phyloP scores from a whole-genome alignment of 2,113 vertebrate species.

The Passerina amoena region DNA sequence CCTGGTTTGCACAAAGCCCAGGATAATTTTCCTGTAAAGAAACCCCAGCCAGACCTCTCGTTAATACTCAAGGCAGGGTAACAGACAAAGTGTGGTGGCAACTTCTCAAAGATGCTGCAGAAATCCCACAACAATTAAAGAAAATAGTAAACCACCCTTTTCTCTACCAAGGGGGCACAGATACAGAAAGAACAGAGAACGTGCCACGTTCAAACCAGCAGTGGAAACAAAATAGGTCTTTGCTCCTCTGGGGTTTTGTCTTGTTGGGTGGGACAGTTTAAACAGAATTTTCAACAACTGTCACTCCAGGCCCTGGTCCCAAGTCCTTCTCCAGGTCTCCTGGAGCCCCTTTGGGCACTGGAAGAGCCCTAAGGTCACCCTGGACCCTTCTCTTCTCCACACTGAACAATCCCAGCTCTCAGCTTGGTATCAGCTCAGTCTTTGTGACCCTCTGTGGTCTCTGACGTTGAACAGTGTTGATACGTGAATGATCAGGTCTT shows the following conservation, averaged over 20 bases:
- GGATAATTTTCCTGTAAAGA: not conserved
- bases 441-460: not conserved
- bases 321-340: not conserved
- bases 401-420: not conserved
- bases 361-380: not conserved
- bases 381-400: not conserved
- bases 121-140: not conserved
- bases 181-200: not conserved
- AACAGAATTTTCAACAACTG: not conserved
- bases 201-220: not conserved
- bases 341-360: not conserved
- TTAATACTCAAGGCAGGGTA: not conserved
- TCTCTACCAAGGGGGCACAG: not conserved
- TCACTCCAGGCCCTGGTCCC: not conserved
- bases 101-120: not conserved
- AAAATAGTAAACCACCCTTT: not conserved
- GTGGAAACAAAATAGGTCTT: not conserved
- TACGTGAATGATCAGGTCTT: fast-evolving
- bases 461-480: not conserved
- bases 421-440: not conserved
- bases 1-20: not conserved
- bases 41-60: not conserved
- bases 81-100: not conserved
- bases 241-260: not conserved
- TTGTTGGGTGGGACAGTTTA: not conserved